Percentiles rank a stretch among this genome's conserved stretches.
Evolutionary conservation across 2,888 invertebrate species (phyloP).

Genomic region (Nephrotoma flavescens): DNA sequence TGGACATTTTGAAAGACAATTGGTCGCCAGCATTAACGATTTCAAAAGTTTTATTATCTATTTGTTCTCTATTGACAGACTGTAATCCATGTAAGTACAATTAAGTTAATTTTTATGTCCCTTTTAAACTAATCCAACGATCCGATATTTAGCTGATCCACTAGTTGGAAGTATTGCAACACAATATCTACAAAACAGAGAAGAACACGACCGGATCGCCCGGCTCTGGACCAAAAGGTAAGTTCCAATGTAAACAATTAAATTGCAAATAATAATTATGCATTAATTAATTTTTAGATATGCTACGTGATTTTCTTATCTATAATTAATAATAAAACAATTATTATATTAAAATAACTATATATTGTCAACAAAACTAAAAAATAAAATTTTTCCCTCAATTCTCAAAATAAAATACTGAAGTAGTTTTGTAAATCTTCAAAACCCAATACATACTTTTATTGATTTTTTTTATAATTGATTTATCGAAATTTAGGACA

Average conservation of each 20-base stretch:
- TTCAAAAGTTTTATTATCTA: constrained; percentile 92
- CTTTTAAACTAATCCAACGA: neutral
- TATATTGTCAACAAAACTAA: neutral
- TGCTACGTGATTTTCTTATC: constrained; percentile 6
- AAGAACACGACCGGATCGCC: constrained; percentile 96
- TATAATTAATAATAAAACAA: constrained; percentile 10
- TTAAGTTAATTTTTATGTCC: constrained; percentile 1
- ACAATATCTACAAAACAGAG: constrained; percentile 92
- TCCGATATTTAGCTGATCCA: constrained; percentile 63
- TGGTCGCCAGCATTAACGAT: constrained; percentile 99
- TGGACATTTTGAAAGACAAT: constrained; percentile 96
- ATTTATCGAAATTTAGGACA: neutral
- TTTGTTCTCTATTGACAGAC: constrained; percentile 95
- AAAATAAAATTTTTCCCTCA: neutral
- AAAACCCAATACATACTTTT: neutral
- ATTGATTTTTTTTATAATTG: neutral
- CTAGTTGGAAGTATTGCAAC: constrained; percentile 96
- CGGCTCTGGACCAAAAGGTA: constrained; percentile 98
- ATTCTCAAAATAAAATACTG: neutral
- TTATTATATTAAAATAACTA: constrained; percentile 5
- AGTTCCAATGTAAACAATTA: constrained; percentile 7
- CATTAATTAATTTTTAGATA: constrained; percentile 2
- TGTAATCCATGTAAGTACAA: constrained; percentile 81
- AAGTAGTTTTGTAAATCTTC: neutral
- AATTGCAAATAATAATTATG: neutral